Conservation (phyloP, 2,113 vertebrate genomes). For the Panthera uncia region DNA sequence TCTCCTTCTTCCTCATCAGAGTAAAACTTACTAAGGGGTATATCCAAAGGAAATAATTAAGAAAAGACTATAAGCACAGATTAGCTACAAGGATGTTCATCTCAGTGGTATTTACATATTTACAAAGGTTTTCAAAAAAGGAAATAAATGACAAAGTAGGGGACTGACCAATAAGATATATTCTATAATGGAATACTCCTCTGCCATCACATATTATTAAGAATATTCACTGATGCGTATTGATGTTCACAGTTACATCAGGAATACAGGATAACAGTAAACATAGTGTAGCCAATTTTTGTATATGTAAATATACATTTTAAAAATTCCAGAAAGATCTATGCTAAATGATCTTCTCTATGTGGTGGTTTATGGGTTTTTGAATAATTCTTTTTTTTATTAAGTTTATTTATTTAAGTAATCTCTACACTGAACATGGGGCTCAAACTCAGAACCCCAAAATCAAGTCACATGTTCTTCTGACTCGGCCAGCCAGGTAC, state of each 20-base stretch:
- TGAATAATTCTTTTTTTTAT: background rate
- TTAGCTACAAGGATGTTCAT: slow-evolving; percentile 40
- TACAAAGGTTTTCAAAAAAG: slow-evolving; percentile 17
- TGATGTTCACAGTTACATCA: background rate
- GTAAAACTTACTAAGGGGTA: background rate
- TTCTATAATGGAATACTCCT: background rate
- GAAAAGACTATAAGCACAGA: background rate
- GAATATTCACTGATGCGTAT: background rate
- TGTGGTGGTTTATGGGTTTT: background rate
- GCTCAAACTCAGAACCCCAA: background rate
- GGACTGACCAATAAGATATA: background rate
- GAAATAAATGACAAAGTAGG: background rate
- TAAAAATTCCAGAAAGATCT: background rate
- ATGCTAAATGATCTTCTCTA: background rate
- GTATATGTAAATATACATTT: background rate
- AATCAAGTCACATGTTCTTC: background rate
- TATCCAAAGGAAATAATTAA: background rate
- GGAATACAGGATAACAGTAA: background rate
- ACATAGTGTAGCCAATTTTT: background rate
- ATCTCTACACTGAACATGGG: background rate
- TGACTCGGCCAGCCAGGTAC: background rate
- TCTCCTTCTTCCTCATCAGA: background rate
- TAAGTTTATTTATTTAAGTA: background rate
- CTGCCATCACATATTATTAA: background rate
- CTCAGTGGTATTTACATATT: slow-evolving; percentile 22